A percentile compares a stretch with the other conserved stretches of the same genome.
These are phyloP conservation scores for Corythornis cristatus DNA, from an alignment of 2,113 vertebrate species.

Conservation along the genomic window DNA sequence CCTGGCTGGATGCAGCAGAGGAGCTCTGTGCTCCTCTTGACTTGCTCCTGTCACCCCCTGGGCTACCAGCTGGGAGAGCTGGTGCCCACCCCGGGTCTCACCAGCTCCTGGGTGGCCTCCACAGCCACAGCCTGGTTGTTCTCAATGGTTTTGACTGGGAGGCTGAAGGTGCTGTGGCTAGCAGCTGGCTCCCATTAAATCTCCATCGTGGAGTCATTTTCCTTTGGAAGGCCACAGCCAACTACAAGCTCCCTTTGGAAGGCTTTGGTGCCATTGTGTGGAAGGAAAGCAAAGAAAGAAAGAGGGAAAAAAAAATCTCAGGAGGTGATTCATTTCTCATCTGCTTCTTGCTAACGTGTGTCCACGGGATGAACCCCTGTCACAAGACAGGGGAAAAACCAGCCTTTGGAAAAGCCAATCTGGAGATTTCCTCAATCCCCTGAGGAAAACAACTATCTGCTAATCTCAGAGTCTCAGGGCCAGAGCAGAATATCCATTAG, in stretches of 20 bases:
- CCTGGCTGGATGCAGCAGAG: accelerated
- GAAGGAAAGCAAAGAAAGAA: background rate
- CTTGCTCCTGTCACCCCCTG: background rate
- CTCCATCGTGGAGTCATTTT: background rate
- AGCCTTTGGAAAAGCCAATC: background rate
- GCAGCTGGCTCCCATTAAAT: conserved; percentile 1
- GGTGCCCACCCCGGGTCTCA: accelerated
- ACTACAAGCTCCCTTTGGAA: background rate
- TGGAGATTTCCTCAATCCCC: conserved; percentile 32
- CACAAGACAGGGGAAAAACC: background rate
- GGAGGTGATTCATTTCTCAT: background rate
- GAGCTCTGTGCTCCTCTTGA: background rate
- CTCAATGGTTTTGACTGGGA: background rate
- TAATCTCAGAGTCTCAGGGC: conserved; percentile 1
- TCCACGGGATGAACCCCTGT: background rate
- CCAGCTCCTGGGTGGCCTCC: background rate
- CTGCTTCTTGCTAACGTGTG: background rate
- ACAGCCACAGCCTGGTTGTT: background rate
- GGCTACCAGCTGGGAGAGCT: background rate
- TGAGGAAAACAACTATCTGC: background rate
- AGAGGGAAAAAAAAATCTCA: background rate
- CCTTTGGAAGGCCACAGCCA: background rate
- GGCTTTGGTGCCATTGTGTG: background rate
- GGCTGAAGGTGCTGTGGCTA: background rate
- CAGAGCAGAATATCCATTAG: background rate